A percentile compares a stretch with the other conserved stretches of the same genome.
Conservation (phyloP, 2,888 invertebrate species). For the Aspidapion aeneum region DNA sequence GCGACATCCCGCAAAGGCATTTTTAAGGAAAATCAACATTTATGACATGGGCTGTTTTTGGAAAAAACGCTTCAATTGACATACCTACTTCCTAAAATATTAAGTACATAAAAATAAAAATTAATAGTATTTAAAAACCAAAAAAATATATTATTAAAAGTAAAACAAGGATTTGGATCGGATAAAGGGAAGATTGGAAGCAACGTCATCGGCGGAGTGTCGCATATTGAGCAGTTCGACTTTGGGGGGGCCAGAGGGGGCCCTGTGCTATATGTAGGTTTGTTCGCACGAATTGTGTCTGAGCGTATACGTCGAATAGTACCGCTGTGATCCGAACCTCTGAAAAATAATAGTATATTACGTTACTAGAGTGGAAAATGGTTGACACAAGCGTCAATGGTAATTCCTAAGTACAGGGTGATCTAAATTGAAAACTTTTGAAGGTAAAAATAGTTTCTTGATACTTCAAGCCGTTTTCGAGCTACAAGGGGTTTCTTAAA, state of each 20-base stretch:
- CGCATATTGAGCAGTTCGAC: conserved; percentile 27
- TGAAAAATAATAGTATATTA: conserved; percentile 57
- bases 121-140: too few species aligned
- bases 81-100: too few species aligned
- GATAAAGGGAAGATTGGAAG: conserved; percentile 45
- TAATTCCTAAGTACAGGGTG: neutral
- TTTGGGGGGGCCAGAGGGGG: conserved; percentile 43
- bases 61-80: too few species aligned
- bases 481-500: neutral
- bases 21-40: too few species aligned
- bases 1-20: too few species aligned
- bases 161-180: conserved; percentile 48
- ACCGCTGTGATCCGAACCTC: conserved; percentile 73
- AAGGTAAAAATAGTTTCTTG: neutral
- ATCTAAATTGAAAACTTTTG: neutral
- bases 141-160: too few species aligned
- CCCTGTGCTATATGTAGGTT: conserved; percentile 72
- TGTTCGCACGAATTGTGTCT: conserved; percentile 83
- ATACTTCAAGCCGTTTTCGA: neutral
- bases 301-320: conserved; percentile 78
- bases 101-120: too few species aligned
- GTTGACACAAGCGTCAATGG: too few species aligned
- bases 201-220: conserved; percentile 28
- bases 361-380: too few species aligned
- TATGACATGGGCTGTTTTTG: too few species aligned